Conservation (phyloP, 2,797 vertebrate species). For the Pseudomugil gertrudae region DNA sequence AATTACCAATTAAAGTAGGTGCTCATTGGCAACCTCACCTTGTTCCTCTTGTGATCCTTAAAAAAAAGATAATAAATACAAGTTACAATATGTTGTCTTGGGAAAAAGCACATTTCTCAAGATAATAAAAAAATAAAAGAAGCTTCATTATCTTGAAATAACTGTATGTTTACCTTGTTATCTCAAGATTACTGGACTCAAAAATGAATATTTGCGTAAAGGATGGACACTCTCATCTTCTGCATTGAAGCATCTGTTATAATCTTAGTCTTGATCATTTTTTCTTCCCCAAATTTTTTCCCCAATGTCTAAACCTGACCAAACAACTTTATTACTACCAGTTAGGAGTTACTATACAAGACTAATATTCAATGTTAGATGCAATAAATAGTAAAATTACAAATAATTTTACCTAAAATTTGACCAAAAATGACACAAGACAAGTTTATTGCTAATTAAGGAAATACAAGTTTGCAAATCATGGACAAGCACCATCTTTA, state of each 20-base stretch:
- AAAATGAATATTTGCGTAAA: neutral
- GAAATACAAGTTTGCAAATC: too few species aligned
- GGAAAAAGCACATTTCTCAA: neutral
- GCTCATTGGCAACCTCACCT: too few species aligned
- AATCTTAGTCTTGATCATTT: neutral
- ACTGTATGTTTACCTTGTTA: neutral
- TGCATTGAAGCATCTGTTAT: neutral
- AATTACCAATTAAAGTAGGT: too few species aligned
- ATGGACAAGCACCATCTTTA: too few species aligned
- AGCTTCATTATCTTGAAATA: neutral
- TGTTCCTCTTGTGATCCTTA: too few species aligned
- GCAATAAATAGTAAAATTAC: neutral
- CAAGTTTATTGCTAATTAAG: neutral
- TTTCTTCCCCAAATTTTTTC: neutral
- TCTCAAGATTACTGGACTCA: neutral
- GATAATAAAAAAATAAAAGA: neutral
- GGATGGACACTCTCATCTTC: neutral
- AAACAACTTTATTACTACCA: neutral
- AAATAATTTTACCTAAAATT: neutral
- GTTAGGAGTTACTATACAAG: neutral
- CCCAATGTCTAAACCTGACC: too few species aligned
- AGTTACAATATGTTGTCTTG: neutral
- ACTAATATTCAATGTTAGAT: neutral
- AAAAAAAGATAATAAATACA: too few species aligned
- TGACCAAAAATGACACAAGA: neutral